A percentile compares a stretch with the other conserved stretches of the same genome.
These are phyloP conservation scores for Calidris pygmaea DNA, from an alignment of 2,113 vertebrate genomes.

Conservation along the genomic window DNA sequence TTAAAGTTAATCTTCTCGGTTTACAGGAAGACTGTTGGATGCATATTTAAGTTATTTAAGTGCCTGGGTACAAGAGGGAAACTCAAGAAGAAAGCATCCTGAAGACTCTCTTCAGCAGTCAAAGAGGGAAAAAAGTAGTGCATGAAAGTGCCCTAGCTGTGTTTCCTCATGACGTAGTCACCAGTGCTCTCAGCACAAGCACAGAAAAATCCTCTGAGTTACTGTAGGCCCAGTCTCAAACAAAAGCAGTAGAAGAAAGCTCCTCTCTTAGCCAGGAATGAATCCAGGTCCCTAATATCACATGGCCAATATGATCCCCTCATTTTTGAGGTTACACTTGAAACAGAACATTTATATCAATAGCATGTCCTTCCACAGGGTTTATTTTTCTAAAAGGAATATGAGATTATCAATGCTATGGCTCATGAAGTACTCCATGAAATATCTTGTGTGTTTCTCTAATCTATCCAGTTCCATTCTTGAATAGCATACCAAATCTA, in stretches of 20 bases:
- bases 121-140: not conserved
- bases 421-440: not conserved
- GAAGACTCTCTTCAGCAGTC: not conserved
- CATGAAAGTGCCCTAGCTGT: not conserved
- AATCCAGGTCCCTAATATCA: not conserved
- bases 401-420: not conserved
- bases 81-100: not conserved
- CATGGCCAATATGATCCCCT: not conserved
- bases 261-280: not conserved
- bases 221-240: fast-evolving
- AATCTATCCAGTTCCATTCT: not conserved
- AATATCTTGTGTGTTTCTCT: not conserved
- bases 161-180: not conserved
- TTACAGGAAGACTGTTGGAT: not conserved
- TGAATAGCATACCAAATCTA: not conserved
- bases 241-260: not conserved
- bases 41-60: not conserved
- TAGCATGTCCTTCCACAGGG: not conserved
- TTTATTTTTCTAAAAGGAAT: not conserved
- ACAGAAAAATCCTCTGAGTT: not conserved
- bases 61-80: not conserved
- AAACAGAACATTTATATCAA: not conserved
- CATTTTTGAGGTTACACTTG: not conserved
- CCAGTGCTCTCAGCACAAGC: not conserved
- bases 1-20: not conserved